Base-by-base conservation (phyloP, 2,113 vertebrate genomes). In the Phycodurus eques region DNA sequence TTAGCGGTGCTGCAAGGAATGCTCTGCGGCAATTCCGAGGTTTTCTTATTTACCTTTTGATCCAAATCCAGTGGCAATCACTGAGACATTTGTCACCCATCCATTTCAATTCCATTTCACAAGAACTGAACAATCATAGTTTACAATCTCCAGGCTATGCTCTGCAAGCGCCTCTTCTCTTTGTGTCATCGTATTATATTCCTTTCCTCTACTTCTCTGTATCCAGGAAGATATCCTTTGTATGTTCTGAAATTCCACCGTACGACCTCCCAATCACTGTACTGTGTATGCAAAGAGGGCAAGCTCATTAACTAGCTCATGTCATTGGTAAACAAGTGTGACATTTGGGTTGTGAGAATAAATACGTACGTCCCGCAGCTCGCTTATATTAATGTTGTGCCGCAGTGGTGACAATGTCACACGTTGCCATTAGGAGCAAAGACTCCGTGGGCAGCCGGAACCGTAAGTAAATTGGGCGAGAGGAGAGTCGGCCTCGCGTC, bases 21-120 rank as follows among this genome's bases (percentile, higher is more conserved):
- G 27, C 53, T 72, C 12, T n/a, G 67, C 62, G 11, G 6, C 77
- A 66, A 77, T 73, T 72, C 74, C 54, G 17, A 56, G 67, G 72
- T 78, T 80, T 81, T 90, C 89, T 91, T 83, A 78, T 90, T 90
- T 87, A 86, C 81, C 83, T 86, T 90, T 86, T 90, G 89, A 90
- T 91, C 88, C 82, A 59, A 90, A 89, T 87, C 86, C 88, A 81
- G 82, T 81, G 72, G 87, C 83, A 90, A 83, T 82, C 75, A 67
- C 86, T 82, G 83, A 89, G 90, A 89, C 89, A 92, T 90, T 90
- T 90, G 87, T 90, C 90, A 88, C 88, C 88, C 88, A 85, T 83
- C 84, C 88, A 82, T 88, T 91, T 90, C 90, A 90, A 90, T 90
- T 90, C 89, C 88, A 91, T 92, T 92, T 90, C 88, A 90, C 86